Evolutionary conservation across 2,888 invertebrate genomes (phyloP), one percentile per base, ranked within the genome.

Genomic region (Conchocele bisecta): DNA sequence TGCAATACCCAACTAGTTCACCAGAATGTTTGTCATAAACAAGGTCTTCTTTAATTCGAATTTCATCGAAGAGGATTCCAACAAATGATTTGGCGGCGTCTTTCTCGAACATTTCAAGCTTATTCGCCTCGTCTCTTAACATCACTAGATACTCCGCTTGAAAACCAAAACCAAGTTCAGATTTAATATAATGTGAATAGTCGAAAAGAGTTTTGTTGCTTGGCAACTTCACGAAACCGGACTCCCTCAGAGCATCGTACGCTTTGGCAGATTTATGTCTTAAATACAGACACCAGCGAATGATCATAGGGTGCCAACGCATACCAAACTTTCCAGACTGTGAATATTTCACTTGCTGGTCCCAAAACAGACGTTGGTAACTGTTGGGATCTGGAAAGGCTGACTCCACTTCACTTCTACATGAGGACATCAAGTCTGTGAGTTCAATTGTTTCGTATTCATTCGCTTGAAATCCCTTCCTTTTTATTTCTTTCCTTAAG

Each of bases 1-100:
- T 58, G 5, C 60, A 41, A 48, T 64, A 79, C 0, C 76, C 76
- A 29, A 78, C 56, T 3, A 81, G 48, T 48, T 81, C 74, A 11
- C 79, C 74, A 24, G 68, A 39, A 31, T 72, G 53, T 56, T 72
- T 78, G 42, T 75, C 66, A 50, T 77, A 77, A 6, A 79, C 73
- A 1, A 76, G 17, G 15, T 79, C 81, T n/a, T 41, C 35, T 35
- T 68, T 70, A 0, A 81, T 64, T 41, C 54, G 71, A 17, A 76
- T 48, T 54, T 81, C 76, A 42, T 81, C 79, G 1, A 33, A 33
- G 1, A 65, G 20, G 1, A 64, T 42, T 1, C 64, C 64, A 9
- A 56, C 64, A 29, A n/a, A 46, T 48, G 9, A 26, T 46, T 24
- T 29, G 17, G 5, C 22, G 20, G 0, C 17, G 6, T 35, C 11